A percentile compares a stretch with the other conserved stretches of the same genome.
Conservation (phyloP, 2,888 invertebrate species). For the Icerya purchasi region DNA sequence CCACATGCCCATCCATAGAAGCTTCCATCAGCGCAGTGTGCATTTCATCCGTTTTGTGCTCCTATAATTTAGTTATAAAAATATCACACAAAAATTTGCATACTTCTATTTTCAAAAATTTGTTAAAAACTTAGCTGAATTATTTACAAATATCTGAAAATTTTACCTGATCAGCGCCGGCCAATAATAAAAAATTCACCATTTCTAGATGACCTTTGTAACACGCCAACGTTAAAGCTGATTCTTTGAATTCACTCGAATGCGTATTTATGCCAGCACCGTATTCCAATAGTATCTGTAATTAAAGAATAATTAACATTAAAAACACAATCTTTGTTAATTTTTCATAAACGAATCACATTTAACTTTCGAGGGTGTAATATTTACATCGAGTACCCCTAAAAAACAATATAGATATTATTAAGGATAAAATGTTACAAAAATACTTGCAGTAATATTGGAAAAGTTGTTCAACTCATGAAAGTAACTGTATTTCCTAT, state of each 20-base stretch:
- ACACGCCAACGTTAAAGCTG: conserved; percentile 83
- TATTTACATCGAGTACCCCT: background rate
- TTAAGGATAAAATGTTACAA: background rate
- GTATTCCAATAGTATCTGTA: conserved; percentile 57
- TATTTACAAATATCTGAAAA: background rate
- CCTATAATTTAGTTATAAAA: conserved; percentile 31
- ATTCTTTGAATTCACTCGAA: conserved; percentile 97
- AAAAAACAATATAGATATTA: background rate
- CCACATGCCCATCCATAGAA: conserved; percentile 98
- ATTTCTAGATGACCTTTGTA: conserved; percentile 93
- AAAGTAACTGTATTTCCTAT: no score
- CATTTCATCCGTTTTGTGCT: conserved; percentile 99
- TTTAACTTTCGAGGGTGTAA: no score
- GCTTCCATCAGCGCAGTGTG: conserved; percentile 99
- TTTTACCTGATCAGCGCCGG: conserved; percentile 61
- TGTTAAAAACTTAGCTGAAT: background rate
- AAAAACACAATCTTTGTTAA: no score
- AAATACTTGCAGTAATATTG: no score
- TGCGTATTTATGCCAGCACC: conserved; percentile 97
- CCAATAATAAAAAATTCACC: conserved; percentile 86
- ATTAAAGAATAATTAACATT: no score
- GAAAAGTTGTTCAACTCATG: no score
- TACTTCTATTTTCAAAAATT: no score
- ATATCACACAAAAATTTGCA: background rate
- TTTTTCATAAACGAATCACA: no score